These are phyloP conservation scores for Charaxes varanes DNA, from an alignment of 1,140 invertebrate species.

Conservation along the genomic window DNA sequence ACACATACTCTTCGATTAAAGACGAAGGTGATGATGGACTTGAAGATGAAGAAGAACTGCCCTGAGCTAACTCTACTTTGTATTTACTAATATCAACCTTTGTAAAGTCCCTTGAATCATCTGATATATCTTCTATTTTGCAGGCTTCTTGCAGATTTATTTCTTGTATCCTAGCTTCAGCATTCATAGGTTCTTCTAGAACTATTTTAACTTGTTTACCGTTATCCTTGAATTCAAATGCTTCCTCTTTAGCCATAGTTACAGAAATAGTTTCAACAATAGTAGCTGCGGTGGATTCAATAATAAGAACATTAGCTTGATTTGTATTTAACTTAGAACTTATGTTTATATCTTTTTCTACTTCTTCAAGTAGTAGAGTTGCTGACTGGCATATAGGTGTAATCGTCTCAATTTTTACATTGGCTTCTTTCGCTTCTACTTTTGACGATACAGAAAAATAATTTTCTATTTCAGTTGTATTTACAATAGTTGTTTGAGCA, in stretches of 20 bases:
- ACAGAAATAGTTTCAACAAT: slow-evolving; percentile 3
- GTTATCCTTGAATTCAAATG: neutral
- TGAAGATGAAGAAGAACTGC: slow-evolving; percentile 3
- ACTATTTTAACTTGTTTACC: too few species aligned
- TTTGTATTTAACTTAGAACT: neutral
- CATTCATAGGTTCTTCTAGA: slow-evolving; percentile 3
- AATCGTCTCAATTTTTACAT: neutral
- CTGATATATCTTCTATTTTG: slow-evolving; percentile 15
- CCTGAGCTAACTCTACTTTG: neutral
- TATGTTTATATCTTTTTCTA: neutral
- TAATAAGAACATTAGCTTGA: slow-evolving; percentile 8
- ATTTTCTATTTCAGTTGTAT: slow-evolving; percentile 6
- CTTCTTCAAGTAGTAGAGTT: slow-evolving; percentile 4
- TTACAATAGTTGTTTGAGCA: neutral
- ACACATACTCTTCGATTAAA: slow-evolving; percentile 57
- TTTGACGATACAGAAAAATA: neutral
- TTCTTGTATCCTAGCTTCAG: slow-evolving; percentile 8
- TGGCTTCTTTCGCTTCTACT: slow-evolving; percentile 1
- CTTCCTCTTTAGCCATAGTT: slow-evolving; percentile 1
- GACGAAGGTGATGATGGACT: slow-evolving; percentile 12
- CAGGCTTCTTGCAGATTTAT: slow-evolving; percentile 7
- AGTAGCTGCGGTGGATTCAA: slow-evolving; percentile 1
- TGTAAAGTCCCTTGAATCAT: slow-evolving; percentile 7
- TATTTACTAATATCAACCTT: neutral
- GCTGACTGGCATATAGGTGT: slow-evolving; percentile 2